These are phyloP conservation scores for Globodera ellingtonae DNA, from an alignment of 1,140 invertebrate species.

Conservation along the genomic window DNA sequence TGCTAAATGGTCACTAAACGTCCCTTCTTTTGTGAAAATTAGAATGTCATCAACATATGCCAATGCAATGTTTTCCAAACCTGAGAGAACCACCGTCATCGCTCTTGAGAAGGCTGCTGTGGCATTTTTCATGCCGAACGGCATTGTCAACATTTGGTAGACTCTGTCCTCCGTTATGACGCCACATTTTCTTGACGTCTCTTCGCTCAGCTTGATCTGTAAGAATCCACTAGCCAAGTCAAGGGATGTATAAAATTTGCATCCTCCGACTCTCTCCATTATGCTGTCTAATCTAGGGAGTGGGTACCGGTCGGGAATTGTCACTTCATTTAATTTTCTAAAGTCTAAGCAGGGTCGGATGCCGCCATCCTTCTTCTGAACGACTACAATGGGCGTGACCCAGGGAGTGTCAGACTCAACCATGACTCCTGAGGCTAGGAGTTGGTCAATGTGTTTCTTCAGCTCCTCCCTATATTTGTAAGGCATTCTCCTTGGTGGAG, in stretches of 20 bases:
- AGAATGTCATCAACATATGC: constrained; percentile 7
- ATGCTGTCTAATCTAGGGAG: constrained; percentile 68
- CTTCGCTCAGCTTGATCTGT: not conserved
- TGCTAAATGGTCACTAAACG: too few species aligned
- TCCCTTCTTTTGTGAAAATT: not conserved
- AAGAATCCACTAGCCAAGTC: not conserved
- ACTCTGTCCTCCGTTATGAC: constrained; percentile 9
- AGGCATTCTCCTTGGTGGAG: constrained; percentile 11
- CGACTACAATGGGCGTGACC: not conserved
- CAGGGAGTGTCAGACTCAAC: not conserved
- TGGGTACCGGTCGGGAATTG: constrained; percentile 68
- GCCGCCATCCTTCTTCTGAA: constrained; percentile 22
- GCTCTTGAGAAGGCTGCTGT: too few species aligned
- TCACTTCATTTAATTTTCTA: constrained; percentile 66
- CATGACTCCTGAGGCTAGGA: too few species aligned
- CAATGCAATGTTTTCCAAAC: not conserved
- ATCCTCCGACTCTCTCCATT: constrained; percentile 9
- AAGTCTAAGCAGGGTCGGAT: constrained; percentile 67
- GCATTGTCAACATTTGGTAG: constrained; percentile 4
- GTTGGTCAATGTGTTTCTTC: too few species aligned
- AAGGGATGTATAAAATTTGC: constrained; percentile 14
- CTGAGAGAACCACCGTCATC: not conserved
- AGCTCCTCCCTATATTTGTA: constrained; percentile 4
- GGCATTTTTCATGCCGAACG: not conserved
- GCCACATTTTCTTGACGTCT: constrained; percentile 8